phyloP scores from a whole-genome alignment of 2,797 vertebrate species.

The Bradypus variegatus region DNA sequence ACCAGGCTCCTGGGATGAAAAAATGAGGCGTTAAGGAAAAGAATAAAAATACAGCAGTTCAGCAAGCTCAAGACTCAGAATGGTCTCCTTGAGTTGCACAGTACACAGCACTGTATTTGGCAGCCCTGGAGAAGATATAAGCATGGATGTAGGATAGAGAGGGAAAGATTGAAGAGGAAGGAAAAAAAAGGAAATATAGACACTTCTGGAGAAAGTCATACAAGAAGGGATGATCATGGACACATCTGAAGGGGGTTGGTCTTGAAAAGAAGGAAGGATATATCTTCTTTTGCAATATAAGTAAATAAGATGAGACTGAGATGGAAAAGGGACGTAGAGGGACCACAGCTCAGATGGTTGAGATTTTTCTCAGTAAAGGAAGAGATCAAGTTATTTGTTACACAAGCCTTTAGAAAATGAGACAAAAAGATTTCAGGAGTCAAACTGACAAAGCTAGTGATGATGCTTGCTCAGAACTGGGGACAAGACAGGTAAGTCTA shows the following conservation, averaged over 20 bases:
- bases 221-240: background rate
- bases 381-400: constrained; percentile 13
- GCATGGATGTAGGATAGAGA: background rate
- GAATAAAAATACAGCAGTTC: background rate
- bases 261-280: background rate
- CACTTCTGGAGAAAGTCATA: background rate
- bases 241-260: background rate
- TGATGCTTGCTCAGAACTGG: background rate
- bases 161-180: background rate
- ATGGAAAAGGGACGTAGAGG: background rate
- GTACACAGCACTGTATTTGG: background rate
- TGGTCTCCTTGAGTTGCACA: background rate
- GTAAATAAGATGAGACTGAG: background rate
- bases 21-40: background rate
- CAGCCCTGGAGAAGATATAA: background rate
- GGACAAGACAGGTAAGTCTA: background rate
- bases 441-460: background rate
- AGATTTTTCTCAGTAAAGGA: constrained; percentile 23
- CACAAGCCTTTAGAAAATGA: constrained; percentile 22
- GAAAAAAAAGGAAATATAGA: background rate
- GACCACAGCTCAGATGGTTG: background rate
- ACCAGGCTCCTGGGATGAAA: background rate
- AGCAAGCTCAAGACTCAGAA: background rate
- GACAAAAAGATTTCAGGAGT: constrained; percentile 9
- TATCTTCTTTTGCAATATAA: background rate